A percentile compares a stretch with the other conserved stretches of the same genome.
These are phyloP conservation scores for Echiichthys vipera DNA, from an alignment of 2,797 vertebrate genomes.

Conservation along the genomic window DNA sequence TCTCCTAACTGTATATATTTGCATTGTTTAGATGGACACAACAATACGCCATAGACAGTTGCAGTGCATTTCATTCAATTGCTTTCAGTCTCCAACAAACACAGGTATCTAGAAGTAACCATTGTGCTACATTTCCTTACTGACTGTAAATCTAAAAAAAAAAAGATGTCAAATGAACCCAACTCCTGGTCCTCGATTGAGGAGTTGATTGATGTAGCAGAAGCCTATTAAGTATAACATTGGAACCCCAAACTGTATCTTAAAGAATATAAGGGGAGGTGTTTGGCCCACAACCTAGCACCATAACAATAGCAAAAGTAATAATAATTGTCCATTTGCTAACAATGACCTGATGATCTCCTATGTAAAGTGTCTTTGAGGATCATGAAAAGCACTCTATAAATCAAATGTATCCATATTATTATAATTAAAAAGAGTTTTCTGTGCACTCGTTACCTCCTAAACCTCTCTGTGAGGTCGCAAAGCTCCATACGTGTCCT, in stretches of 20 bases:
- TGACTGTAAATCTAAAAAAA: not conserved
- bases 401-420: too few relatives aligned
- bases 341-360: not conserved
- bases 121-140: not conserved
- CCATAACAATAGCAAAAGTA: not conserved
- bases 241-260: not conserved
- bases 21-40: not conserved
- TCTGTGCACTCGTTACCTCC: slow-evolving; percentile 68
- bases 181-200: not conserved
- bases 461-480: slow-evolving; percentile 81
- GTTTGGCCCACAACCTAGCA: not conserved
- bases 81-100: not conserved
- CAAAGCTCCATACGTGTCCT: slow-evolving; percentile 79
- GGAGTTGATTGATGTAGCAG: not conserved
- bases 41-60: not conserved
- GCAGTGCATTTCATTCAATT: not conserved
- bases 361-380: too few relatives aligned
- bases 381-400: too few relatives aligned
- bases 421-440: too few relatives aligned
- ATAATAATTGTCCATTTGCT: not conserved
- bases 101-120: not conserved
- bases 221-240: not conserved
- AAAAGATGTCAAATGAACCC: not conserved
- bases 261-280: not conserved
- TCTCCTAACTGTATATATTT: not conserved